A percentile compares a stretch with the other conserved stretches of the same genome.
Conservation (phyloP, 2,797 vertebrate genomes). For the Chaunax sp. region DNA sequence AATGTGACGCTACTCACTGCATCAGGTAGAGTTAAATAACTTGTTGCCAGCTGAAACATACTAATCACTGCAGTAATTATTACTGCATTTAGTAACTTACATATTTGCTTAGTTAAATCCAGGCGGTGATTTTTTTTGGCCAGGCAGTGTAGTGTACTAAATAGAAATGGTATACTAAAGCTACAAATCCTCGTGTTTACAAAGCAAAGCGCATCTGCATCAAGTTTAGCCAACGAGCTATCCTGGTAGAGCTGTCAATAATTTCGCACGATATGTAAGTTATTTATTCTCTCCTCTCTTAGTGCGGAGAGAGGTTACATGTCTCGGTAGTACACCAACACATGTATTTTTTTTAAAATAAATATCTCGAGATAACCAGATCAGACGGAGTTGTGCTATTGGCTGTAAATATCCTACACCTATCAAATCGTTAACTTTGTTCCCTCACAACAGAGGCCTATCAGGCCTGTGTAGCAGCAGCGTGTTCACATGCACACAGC, state of each 20-base stretch:
- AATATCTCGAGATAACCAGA: background rate
- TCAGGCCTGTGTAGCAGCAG: conserved; percentile 68
- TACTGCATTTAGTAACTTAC: no score
- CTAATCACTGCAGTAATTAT: no score
- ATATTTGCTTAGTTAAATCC: no score
- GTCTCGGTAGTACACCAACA: background rate
- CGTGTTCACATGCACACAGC: conserved; percentile 55
- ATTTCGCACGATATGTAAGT: background rate
- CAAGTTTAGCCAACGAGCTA: conserved; percentile 5
- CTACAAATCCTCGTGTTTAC: background rate
- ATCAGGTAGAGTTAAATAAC: no score
- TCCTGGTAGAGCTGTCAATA: conserved; percentile 18
- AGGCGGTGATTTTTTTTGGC: no score
- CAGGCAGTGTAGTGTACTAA: no score
- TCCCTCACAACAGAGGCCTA: conserved; percentile 69
- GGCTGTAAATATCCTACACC: conserved; percentile 1
- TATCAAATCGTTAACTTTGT: conserved; percentile 15
- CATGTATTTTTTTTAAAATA: background rate
- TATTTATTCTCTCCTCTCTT: no score
- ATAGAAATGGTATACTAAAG: background rate
- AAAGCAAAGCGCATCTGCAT: conserved; percentile 1
- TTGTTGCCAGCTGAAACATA: no score
- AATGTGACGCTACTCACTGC: no score
- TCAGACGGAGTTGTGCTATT: background rate
- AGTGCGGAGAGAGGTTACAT: background rate